Conservation (phyloP, 2,797 vertebrate genomes). For the Mormyrops boulengeri region DNA sequence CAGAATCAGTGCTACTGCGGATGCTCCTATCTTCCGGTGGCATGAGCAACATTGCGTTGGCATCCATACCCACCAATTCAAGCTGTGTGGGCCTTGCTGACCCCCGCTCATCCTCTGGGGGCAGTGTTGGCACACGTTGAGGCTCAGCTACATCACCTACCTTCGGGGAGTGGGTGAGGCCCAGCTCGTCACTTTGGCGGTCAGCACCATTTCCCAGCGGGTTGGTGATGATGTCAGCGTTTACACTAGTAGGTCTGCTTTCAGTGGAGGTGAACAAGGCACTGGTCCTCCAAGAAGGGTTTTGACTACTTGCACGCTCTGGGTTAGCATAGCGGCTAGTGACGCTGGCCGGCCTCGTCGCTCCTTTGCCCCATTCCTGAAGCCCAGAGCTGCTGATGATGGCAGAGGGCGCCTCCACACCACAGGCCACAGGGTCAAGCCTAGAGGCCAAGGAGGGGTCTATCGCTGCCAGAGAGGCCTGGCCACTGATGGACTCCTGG, state of each 20-base stretch:
- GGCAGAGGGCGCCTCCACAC: constrained; percentile 64
- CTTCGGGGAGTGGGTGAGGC: constrained; percentile 64
- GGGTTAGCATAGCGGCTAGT: constrained; percentile 47
- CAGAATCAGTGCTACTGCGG: constrained; percentile 37
- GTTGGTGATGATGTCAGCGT: constrained; percentile 76
- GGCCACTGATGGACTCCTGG: constrained; percentile 72
- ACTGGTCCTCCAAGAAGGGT: constrained; percentile 58
- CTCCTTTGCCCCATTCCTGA: constrained; percentile 80
- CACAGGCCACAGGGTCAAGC: constrained; percentile 69
- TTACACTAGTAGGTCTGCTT: constrained; percentile 65
- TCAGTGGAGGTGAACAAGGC: constrained; percentile 72
- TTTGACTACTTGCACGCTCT: constrained; percentile 57
- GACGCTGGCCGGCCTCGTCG: constrained; percentile 69
- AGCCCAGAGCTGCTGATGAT: constrained; percentile 84
- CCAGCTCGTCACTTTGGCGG: constrained; percentile 85
- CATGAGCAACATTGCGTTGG: constrained; percentile 48
- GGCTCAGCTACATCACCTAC: constrained; percentile 43
- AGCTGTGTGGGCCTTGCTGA: constrained; percentile 67
- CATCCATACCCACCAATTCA: constrained; percentile 61
- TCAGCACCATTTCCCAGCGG: constrained; percentile 97
- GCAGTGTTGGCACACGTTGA: constrained; percentile 43
- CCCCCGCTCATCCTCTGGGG: constrained; percentile 57
- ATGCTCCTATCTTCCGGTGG: constrained; percentile 46
- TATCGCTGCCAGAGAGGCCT: constrained; percentile 83
- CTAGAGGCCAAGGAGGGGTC: constrained; percentile 88